Conservation (phyloP, 2,113 vertebrate genomes). For the Rhabdornis inornatus region DNA sequence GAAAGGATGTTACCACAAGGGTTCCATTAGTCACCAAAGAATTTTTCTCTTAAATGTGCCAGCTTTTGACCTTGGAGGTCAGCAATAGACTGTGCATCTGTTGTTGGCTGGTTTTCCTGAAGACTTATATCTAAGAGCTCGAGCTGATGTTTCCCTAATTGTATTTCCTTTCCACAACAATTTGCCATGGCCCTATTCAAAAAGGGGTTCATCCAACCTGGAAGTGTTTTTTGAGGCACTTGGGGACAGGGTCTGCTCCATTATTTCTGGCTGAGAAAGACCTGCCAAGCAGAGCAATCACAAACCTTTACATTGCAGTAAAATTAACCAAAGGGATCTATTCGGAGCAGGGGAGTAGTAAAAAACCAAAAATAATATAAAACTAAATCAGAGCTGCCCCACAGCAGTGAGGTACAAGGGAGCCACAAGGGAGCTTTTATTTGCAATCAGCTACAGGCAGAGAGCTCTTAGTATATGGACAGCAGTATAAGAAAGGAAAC, state of each 20-base stretch:
- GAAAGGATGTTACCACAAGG: constrained; percentile 5
- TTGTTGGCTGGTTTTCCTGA: constrained; percentile 11
- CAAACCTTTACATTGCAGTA: neutral
- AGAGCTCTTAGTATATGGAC: neutral
- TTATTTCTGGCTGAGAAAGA: neutral
- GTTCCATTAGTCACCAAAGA: constrained; percentile 15
- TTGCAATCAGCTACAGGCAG: neutral
- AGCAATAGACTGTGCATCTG: neutral
- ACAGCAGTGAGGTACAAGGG: neutral
- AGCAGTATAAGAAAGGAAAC: neutral
- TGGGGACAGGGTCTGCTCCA: neutral
- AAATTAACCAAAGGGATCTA: neutral
- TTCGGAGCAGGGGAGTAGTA: neutral
- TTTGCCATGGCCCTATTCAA: neutral
- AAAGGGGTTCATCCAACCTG: neutral
- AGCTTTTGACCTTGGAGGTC: constrained; percentile 16
- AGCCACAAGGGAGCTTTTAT: neutral
- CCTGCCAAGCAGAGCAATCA: neutral
- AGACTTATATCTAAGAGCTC: neutral
- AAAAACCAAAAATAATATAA: neutral
- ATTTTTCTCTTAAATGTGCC: neutral
- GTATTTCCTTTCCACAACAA: neutral
- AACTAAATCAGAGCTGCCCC: neutral
- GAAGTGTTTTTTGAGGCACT: neutral
- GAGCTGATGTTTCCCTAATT: neutral